Evolutionary conservation across 2,888 invertebrate genomes (phyloP), one percentile per base, ranked within the genome.

Genomic region (Xanthorhoe designata): DNA sequence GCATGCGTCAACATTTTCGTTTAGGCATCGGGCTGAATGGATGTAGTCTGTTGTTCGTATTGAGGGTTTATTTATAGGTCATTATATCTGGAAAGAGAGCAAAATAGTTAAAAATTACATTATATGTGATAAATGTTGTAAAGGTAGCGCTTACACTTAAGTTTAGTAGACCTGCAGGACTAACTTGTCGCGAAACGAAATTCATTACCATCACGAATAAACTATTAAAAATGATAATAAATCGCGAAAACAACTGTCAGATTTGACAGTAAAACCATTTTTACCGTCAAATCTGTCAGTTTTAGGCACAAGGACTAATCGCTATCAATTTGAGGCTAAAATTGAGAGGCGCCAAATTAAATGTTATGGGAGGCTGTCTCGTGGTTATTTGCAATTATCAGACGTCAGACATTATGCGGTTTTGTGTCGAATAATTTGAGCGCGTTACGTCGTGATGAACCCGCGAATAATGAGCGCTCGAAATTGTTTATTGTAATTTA

Each of bases 401-500:
- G 88, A 85, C 88, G 86, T 88, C 89, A 85, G 85, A 85, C 90
- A 90, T 91, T 89, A 91, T 86, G 81, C 83, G 86, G 87, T 82
- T 85, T 87, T 86, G 88, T 85, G 86, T 84, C 73, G 87, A 86
- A 91, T 91, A 92, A 92, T 91, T 93, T 87, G 82, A 78, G 80
- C 79, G 84, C 78, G 80, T 83, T 83, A 83, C 82, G 82, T 84
- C 83, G 87, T 89, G 88, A 92, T 92, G 91, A 90, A 88, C 87
- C 80, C 80, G 78, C 78, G 79, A 83, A 86, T 91, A 91, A 92
- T 90, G 92, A 91, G 86, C 79, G 84, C 82, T 79, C 86, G 76
- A 87, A 91, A 91, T 89, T 91, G 91, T 92, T 91, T 89, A 91
- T 91, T 92, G 86, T 92, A 87, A 91, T 92, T 89, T 87, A 82